Evolutionary conservation across 2,888 invertebrate genomes (phyloP).

Genomic region (Erebia palarica): DNA sequence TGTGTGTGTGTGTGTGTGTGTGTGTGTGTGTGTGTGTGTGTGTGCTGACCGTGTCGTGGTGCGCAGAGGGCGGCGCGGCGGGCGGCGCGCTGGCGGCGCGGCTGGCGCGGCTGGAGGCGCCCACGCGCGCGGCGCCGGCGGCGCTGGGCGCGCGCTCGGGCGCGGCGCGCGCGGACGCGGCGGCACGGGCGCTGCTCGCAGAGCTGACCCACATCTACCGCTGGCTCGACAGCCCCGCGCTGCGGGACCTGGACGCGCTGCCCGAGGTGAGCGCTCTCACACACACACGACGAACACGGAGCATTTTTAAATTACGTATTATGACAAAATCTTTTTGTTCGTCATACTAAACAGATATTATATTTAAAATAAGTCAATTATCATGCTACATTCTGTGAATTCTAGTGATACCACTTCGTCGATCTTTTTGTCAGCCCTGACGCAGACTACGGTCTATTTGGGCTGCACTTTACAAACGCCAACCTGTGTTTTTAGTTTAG

Average conservation of each 20-base stretch:
- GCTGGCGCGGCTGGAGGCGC: constrained; percentile 75
- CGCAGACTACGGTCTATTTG: too few relatives aligned
- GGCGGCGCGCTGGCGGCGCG: constrained; percentile 86
- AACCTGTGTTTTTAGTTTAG: too few relatives aligned
- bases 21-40: not conserved
- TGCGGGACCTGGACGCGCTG: constrained; percentile 56
- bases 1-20: not conserved
- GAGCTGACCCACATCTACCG: constrained; percentile 85
- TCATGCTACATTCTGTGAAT: too few relatives aligned
- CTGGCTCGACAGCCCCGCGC: constrained; percentile 68
- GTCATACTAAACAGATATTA: too few relatives aligned
- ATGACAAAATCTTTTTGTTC: too few relatives aligned
- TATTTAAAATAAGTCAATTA: too few relatives aligned
- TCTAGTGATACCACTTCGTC: too few relatives aligned
- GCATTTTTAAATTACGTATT: too few relatives aligned
- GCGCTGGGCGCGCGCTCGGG: constrained; percentile 62
- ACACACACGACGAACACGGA: too few relatives aligned
- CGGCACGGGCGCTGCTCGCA: constrained; percentile 88
- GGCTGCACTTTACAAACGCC: too few relatives aligned
- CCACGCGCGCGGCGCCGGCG: constrained; percentile 81
- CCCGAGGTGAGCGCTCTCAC: not conserved
- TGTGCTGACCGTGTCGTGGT: constrained; percentile 49
- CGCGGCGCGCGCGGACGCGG: constrained; percentile 87
- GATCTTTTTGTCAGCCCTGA: too few relatives aligned
- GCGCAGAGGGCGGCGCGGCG: constrained; percentile 76